Base-by-base conservation (phyloP, 1,140 invertebrate species). In the Lucilia sericata region DNA sequence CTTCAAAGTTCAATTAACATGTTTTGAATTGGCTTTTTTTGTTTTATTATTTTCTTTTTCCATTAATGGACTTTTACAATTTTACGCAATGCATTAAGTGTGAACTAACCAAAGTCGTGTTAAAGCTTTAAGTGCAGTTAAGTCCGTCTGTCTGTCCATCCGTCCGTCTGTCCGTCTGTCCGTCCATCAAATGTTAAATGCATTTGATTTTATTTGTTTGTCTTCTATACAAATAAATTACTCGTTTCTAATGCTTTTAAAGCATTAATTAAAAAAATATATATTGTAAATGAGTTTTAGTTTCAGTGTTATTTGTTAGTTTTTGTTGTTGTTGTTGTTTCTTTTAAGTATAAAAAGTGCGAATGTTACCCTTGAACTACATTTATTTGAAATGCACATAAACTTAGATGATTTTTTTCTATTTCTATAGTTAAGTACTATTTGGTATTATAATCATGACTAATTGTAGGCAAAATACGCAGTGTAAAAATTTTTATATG, bases 291-390 rank as follows among this genome's bases (percentile, higher is more conserved):
- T 70, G 19, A 21, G 9, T 70, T 70, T 70, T 70, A 42, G 42
- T 60, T 60, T 60, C 55, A 60, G n/a, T 60, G 55, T 17, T 60
- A 10, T 60, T n/a, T 60, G 55, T 17, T 60, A 14, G 55, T 14
- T 60, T 65, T 65, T 70, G 51, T 55, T 55, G 13, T 19, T 14
- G 14, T 65, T 70, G 19, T 70, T 70, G 21, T 70, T 70, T 70
- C 17, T 55, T 55, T 55, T 14, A 42, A 42, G 42, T 55, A 55
- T n/a, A 55, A 55, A 55, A 55, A 21, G 65, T 70, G 65, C 65
- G 65, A 70, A 21, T 70, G 65, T 21, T 70, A 70, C 65, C 65
- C 65, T 70, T 70, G 65, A 70, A 70, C 65, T 70, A 70, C 65
- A 70, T 70, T 70, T 9, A 25, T 19, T 70, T 70, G 65, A 21